Conservation (phyloP, 2,797 vertebrate species). For the Xiphophorus birchmanni region DNA sequence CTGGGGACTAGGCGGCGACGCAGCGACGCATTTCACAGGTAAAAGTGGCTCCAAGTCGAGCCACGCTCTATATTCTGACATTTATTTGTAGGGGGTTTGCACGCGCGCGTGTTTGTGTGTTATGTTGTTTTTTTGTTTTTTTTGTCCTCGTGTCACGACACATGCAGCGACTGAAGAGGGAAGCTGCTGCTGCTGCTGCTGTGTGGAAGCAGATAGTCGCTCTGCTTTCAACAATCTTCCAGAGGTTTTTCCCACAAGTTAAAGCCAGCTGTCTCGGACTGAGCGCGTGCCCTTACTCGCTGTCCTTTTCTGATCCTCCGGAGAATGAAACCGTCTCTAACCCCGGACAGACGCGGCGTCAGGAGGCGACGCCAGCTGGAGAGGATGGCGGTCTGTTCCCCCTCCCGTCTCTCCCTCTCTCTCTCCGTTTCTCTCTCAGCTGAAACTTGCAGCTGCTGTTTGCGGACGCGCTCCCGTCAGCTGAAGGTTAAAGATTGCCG, state of each 20-base stretch:
- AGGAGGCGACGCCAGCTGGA: slow-evolving; percentile 38
- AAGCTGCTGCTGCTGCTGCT: slow-evolving; percentile 17
- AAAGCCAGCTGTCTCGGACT: slow-evolving; percentile 23
- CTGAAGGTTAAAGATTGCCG: slow-evolving; percentile 77
- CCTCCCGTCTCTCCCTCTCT: not conserved
- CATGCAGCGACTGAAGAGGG: slow-evolving; percentile 18
- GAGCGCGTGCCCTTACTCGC: not conserved
- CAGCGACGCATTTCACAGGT: slow-evolving; percentile 69
- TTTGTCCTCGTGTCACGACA: slow-evolving; percentile 3
- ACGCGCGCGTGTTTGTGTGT: not conserved
- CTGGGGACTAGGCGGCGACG: slow-evolving; percentile 53
- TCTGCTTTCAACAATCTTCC: slow-evolving; percentile 47
- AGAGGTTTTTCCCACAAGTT: slow-evolving; percentile 55
- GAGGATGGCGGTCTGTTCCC: slow-evolving; percentile 11
- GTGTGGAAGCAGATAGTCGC: slow-evolving; percentile 33
- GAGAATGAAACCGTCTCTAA: slow-evolving; percentile 29
- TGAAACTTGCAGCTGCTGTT: slow-evolving; percentile 30
- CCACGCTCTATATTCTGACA: not conserved
- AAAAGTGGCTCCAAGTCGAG: slow-evolving; percentile 41
- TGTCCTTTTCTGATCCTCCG: not conserved
- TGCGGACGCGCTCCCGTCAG: slow-evolving; percentile 58
- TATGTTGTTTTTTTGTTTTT: not conserved
- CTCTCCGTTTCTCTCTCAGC: not conserved
- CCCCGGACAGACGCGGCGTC: slow-evolving; percentile 17
- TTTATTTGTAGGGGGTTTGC: not conserved